Evolutionary conservation across 2,888 invertebrate genomes (phyloP), one percentile per base, ranked within the genome.

Genomic region (Didymodactylos carnosus): DNA sequence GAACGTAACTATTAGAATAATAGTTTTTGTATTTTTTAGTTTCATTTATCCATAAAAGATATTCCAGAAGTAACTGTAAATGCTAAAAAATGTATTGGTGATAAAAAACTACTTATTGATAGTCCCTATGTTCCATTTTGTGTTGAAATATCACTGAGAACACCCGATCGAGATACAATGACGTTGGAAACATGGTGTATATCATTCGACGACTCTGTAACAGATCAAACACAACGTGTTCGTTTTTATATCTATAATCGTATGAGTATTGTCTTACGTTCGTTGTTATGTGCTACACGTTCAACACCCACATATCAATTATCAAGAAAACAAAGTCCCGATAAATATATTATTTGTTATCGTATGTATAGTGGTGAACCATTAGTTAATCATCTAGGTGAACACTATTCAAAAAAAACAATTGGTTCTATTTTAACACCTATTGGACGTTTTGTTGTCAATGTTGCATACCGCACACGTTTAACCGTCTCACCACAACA

Each of bases 241-340:
- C 79, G 80, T 16, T 79, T 81, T 77, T 79, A 80, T 7, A 81
- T 94, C 3, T 94, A 95, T 83, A 92, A 91, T 83, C 87, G 92
- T 77, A 92, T 95, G 92, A 89, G 91, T 76, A 88, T 91, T 73
- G 87, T 95, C 82, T 85, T 95, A 6, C 94, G 94, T 82, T 92
- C 94, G 0, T 86, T 94, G 72, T 86, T 94, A 71, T 90, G 91
- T 40, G 89, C 93, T 51, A 91, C 93, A 39, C 87, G 95, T 81
- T 89, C 91, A 76, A 91, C 92, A 53, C 94, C 94, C 10, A 92
- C 93, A n/a, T 95, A 94, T 81, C 91, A 91, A 84, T 84, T 94
- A 76, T 91, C 93, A 23, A 86, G 92, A 76, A 86, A 89, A 70
- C 94, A 94, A 83, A 89, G 90, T 72, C 88, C 89, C 14, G 93